Evolutionary conservation across 2,888 invertebrate genomes (phyloP).

Genomic region (Leucophenga montana): DNA sequence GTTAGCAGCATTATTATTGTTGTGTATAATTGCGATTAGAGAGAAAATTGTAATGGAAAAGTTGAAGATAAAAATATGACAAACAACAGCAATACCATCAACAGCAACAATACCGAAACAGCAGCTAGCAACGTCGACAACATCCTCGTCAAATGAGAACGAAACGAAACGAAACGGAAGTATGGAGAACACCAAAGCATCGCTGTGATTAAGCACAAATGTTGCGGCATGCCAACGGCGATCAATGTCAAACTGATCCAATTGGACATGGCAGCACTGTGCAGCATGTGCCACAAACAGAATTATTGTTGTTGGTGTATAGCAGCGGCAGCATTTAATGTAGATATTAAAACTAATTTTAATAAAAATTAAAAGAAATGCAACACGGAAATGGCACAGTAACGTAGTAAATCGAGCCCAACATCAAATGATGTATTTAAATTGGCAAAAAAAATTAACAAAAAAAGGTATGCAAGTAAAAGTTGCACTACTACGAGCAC

Average conservation of each 20-base stretch:
- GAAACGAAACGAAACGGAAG: conserved; percentile 19
- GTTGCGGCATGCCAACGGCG: conserved; percentile 5
- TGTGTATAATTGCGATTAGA: background rate
- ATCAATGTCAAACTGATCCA: conserved; percentile 21
- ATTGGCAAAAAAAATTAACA: background rate
- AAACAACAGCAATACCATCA: background rate
- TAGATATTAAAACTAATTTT: conserved; percentile 23
- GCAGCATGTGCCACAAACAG: conserved; percentile 3
- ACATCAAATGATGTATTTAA: conserved; percentile 6
- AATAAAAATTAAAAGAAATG: conserved; percentile 20
- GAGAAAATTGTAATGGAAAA: background rate
- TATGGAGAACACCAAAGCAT: background rate
- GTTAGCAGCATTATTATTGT: background rate
- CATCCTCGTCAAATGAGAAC: conserved; percentile 3
- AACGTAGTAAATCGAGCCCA: too few species aligned
- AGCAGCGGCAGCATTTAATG: background rate
- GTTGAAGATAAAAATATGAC: background rate
- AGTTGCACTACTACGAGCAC: background rate
- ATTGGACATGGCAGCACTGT: background rate
- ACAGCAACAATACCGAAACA: background rate
- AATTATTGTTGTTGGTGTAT: background rate
- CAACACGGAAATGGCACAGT: conserved; percentile 8
- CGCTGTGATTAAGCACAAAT: conserved; percentile 8
- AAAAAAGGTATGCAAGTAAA: conserved; percentile 9
- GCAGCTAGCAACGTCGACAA: background rate